phyloP scores from a whole-genome alignment of 2,113 vertebrate species.

The pig (Sus scrofa) region T2T-Sscrofa CM000820.6:93549001-93549500 shows the following conservation, averaged over 20 bases:
- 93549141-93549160: not conserved
- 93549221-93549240: not conserved
- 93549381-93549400: conserved; percentile 43
- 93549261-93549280: not conserved
- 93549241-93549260: not conserved
- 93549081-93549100: not conserved
- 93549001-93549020: conserved; percentile 5
- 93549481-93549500: not conserved
- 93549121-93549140: not conserved
- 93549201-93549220: not conserved
- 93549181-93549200: not conserved
- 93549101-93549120: not conserved
- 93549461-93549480: not conserved
- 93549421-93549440: not conserved
- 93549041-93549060: not conserved
- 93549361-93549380: not conserved
- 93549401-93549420: not conserved
- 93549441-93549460: not conserved
- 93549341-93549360: not conserved
- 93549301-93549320: conserved; percentile 3
- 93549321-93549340: not conserved
- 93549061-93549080: conserved; percentile 6
- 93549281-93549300: not conserved
- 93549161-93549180: not conserved
- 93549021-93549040: not conserved